phyloP scores from a whole-genome alignment of 2,888 invertebrate genomes.

The Thumatha senex region DNA sequence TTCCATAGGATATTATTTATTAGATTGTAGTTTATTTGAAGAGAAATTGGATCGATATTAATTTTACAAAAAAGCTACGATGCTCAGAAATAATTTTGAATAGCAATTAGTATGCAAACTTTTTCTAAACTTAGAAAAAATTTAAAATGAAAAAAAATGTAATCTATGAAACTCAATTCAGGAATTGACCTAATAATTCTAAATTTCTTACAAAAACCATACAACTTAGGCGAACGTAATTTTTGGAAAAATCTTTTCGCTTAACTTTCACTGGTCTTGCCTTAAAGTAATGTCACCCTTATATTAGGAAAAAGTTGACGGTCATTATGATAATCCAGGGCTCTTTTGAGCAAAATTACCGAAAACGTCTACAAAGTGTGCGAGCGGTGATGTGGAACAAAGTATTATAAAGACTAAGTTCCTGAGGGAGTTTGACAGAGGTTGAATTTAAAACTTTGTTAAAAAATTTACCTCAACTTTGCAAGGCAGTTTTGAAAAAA shows the following conservation, averaged over 20 bases:
- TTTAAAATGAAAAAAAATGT: too few relatives aligned
- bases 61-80: too few relatives aligned
- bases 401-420: neutral
- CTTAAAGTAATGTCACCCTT: constrained; percentile 14
- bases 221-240: neutral
- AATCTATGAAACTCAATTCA: too few relatives aligned
- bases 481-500: neutral
- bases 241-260: neutral
- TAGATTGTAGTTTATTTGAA: too few relatives aligned
- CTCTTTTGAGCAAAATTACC: constrained; percentile 21
- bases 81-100: too few relatives aligned
- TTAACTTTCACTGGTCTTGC: constrained; percentile 11
- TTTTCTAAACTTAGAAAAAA: too few relatives aligned
- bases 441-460: neutral
- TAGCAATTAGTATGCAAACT: too few relatives aligned
- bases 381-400: neutral
- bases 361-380: neutral
- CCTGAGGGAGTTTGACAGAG: neutral
- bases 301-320: constrained; percentile 14
- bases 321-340: constrained; percentile 27
- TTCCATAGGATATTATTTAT: too few relatives aligned
- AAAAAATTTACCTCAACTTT: neutral
- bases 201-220: neutral
- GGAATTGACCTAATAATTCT: neutral
- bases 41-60: too few relatives aligned